Base-by-base conservation (phyloP, 2,113 vertebrate genomes). In the Epinephelus cyanopodus region DNA sequence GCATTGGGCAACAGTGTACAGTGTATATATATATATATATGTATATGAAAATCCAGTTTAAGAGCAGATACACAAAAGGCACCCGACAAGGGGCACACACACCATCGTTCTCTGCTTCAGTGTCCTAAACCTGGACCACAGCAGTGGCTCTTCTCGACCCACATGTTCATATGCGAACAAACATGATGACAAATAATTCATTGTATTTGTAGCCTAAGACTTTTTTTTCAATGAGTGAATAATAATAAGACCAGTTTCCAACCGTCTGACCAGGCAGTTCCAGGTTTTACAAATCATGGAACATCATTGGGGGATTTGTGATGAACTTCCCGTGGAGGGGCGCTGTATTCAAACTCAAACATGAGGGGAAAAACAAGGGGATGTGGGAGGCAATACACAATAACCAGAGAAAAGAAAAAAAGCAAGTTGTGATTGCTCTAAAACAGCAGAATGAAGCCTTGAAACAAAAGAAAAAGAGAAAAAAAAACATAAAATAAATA, bases 401-500 rank as follows among this genome's bases (percentile, higher is more conserved):
- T 76, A 92, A 86, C 87, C 86, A 87, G 76, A 89, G 29, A 33
- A 66, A 80, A 77, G 67, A 60, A 71, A 79, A 70, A 68, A 6
- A 54, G 66, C 64, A 87, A 87, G 82, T 73, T n/a, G 79, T 77
- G 67, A 63, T 85, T 57, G 69, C 83, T 89, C 83, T 84, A 91
- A 75, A 89, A 80, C 65, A 63, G 85, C 78, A 89, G 87, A 87
- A 70, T 76, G 21, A 47, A 89, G 71, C 52, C 58, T 76, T 62
- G 23, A 81, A 79, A 75, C 45, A 73, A 63, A 72, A 77, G 79
- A 57, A 89, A 84, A 63, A 39, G 39, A 71, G 50, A 69, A 69
- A 17, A n/a, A 27, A 69, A 69, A 81, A 77, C 69, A 52, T 33
- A 61, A 88, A 88, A 92, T 87, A 93, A 94, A 94, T 92, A 83